Conservation (phyloP, 2,888 invertebrate genomes). For the Eristalinus sepulchralis region DNA sequence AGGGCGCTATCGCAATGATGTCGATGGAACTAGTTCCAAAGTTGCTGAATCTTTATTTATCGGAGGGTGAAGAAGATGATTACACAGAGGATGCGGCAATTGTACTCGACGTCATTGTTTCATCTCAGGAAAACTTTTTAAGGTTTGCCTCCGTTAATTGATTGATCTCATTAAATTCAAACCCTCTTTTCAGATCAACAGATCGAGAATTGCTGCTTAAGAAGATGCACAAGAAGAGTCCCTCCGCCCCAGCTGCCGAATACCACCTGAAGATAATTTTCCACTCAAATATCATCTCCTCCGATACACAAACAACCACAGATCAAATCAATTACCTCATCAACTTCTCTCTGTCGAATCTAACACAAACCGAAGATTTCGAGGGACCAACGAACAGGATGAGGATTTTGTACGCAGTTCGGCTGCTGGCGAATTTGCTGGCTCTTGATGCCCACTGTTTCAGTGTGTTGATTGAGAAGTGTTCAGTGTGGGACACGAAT, state of each 20-base stretch:
- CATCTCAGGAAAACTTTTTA: slow-evolving; percentile 41
- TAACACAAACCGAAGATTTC: slow-evolving; percentile 65
- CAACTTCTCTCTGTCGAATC: slow-evolving; percentile 70
- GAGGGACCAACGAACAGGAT: slow-evolving; percentile 61
- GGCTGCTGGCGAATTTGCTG: slow-evolving; percentile 75
- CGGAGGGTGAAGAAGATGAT: slow-evolving; percentile 58
- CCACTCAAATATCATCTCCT: slow-evolving; percentile 65
- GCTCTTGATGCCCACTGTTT: slow-evolving; percentile 52
- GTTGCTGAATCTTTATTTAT: slow-evolving; percentile 75
- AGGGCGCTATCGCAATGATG: slow-evolving; percentile 74
- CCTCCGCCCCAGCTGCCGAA: slow-evolving; percentile 72
- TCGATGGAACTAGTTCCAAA: slow-evolving; percentile 78
- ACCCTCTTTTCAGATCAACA: slow-evolving; percentile 34
- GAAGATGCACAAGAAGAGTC: slow-evolving; percentile 73
- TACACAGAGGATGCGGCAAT: slow-evolving; percentile 76
- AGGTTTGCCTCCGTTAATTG: slow-evolving; percentile 14
- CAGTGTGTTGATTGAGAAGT: slow-evolving; percentile 61
- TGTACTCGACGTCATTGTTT: slow-evolving; percentile 75
- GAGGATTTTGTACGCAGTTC: slow-evolving; percentile 73
- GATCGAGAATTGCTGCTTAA: slow-evolving; percentile 73
- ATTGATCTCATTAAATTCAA: not conserved
- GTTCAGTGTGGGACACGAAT: slow-evolving; percentile 71
- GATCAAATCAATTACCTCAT: slow-evolving; percentile 71
- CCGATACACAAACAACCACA: slow-evolving; percentile 43
- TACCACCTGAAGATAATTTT: slow-evolving; percentile 76